A percentile compares a stretch with the other conserved stretches of the same genome.
Evolutionary conservation across 2,888 invertebrate genomes (phyloP).

Genomic region (Sialis fuliginosa): DNA sequence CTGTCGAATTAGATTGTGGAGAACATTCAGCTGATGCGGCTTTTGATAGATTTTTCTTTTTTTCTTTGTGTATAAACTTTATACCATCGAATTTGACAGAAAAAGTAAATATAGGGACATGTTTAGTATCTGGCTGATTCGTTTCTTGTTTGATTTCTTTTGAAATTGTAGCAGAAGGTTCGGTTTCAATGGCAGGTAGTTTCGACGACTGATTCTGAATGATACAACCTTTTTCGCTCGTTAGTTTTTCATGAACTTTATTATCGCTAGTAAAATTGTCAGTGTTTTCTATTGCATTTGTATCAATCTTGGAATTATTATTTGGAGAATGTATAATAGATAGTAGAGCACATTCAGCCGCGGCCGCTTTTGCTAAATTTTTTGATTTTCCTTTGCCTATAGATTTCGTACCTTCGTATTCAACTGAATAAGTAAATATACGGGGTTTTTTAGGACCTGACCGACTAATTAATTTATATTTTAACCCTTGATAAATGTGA

Average conservation of each 20-base stretch:
- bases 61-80: slow-evolving; percentile 33
- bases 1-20: slow-evolving; percentile 23
- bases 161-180: slow-evolving; percentile 57
- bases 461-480: slow-evolving; percentile 58
- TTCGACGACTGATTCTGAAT: too few species aligned
- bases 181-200: slow-evolving; percentile 21
- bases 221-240: slow-evolving; percentile 6
- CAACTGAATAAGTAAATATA: slow-evolving; percentile 66
- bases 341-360: slow-evolving; percentile 34
- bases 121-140: slow-evolving; percentile 67
- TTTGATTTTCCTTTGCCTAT: slow-evolving; percentile 35
- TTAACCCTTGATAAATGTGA: slow-evolving; percentile 60
- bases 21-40: slow-evolving; percentile 35
- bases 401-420: slow-evolving; percentile 40
- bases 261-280: slow-evolving; percentile 34
- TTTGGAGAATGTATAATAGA: slow-evolving; percentile 31
- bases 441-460: slow-evolving; percentile 80
- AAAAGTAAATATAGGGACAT: slow-evolving; percentile 74
- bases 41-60: slow-evolving; percentile 37
- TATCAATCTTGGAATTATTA: slow-evolving; percentile 9
- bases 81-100: slow-evolving; percentile 51
- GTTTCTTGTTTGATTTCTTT: slow-evolving; percentile 73
- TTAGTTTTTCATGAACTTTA: slow-evolving; percentile 21
- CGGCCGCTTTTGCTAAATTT: slow-evolving; percentile 29
- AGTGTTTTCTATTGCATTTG: slow-evolving; percentile 17